These are phyloP conservation scores for Zoanthus sociatus DNA, from an alignment of 92 coral and sea anemone species.

Conservation along the genomic window DNA sequence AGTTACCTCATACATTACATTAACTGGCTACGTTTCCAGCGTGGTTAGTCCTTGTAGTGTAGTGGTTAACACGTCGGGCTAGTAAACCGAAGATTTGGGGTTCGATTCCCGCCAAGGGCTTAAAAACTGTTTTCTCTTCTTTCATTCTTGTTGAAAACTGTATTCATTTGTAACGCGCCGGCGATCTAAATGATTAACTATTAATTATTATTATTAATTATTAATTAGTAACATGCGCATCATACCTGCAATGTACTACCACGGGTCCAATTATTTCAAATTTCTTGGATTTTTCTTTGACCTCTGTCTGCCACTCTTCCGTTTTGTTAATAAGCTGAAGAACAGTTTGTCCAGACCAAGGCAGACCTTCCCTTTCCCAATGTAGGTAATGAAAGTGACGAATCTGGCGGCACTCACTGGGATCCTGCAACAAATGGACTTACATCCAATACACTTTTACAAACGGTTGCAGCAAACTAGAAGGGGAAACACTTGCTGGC, in stretches of 20 bases:
- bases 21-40: too few species aligned
- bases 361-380: conserved; percentile 85
- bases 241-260: conserved; percentile 95
- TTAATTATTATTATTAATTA: too few species aligned
- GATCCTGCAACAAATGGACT: conserved; percentile 67
- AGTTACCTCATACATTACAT: too few species aligned
- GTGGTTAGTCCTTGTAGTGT: too few species aligned
- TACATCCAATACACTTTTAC: background rate
- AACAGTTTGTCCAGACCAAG: conserved; percentile 90
- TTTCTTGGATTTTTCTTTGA: conserved; percentile 63
- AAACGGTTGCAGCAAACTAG: background rate
- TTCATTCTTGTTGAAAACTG: too few species aligned
- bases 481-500: too few species aligned
- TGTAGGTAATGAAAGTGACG: conserved; percentile 92
- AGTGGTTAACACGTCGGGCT: too few species aligned
- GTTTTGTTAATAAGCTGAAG: conserved; percentile 83
- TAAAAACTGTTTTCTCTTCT: too few species aligned
- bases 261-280: conserved; percentile 83
- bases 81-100: too few species aligned
- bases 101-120: too few species aligned
- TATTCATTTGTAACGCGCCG: too few species aligned
- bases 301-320: conserved; percentile 84
- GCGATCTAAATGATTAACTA: too few species aligned
- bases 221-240: background rate
- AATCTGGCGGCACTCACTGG: conserved; percentile 77